Base-by-base conservation (phyloP, 2,888 invertebrate species). In the Epistrophe eligans region DNA sequence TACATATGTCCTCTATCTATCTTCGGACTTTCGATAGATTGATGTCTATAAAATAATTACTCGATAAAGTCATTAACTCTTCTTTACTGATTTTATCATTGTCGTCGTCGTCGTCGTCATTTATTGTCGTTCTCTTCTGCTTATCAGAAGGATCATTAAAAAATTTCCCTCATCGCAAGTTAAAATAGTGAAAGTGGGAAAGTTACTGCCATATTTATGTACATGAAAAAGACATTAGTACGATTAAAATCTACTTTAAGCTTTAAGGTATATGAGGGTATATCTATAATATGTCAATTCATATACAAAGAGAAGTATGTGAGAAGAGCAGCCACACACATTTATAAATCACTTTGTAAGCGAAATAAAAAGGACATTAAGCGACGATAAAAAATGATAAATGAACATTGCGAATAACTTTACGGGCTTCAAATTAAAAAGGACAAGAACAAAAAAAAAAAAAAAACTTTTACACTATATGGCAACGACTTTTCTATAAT, bases 301-400 rank as follows among this genome's bases (percentile, higher is more conserved):
- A 43, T 40, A n/a, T 8, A 40, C 10, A 24, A 10, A 15, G 17
- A 32, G 32, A 35, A 35, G 2, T 50, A 19, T 60, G 60, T 19
- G 60, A 40, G 4, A 40, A 60, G 60, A 40, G 38, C 8, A 32
- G n/a, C 70, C 40, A 55, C 40, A 67, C 38, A 70, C 70, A 70
- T 79, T 83, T 83, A 83, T 83, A 87, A 87, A 87, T 87, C 87
- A 87, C 87, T 87, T 83, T 82, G 76, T 50, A 55, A 87, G 60
- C 74, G 76, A 88, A 88, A 84, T 84, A 88, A 84, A 88, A 88
- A 50, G 77, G 84, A 88, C 88, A 84, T 88, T 88, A 88, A 88
- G 72, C 77, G 84, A 58, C 80, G 88, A 88, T 88, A 88, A 88
- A 88, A 88, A 84, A 88, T 88, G 88, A 88, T 88, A 84, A 88